Evolutionary conservation across 2,113 vertebrate species (phyloP).

Genomic region (Sinosuthora webbiana): DNA sequence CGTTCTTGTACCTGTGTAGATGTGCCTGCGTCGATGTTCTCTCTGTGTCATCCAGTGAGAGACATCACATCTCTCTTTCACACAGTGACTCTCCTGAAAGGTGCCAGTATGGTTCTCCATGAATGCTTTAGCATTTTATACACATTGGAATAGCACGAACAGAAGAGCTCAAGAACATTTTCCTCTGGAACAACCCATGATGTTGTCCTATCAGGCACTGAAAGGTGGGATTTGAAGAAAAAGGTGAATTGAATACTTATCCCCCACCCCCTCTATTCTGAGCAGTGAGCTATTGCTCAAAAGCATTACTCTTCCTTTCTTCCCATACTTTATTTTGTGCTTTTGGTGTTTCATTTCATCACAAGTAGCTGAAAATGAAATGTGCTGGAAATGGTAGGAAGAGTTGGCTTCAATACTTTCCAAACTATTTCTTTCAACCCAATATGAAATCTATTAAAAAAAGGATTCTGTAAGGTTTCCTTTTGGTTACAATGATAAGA

Average conservation of each 20-base stretch:
- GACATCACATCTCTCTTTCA: neutral
- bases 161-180: neutral
- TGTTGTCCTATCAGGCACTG: neutral
- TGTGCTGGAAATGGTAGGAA: neutral
- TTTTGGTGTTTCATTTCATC: neutral
- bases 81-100: neutral
- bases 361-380: neutral
- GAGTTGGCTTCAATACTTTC: neutral
- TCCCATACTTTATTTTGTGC: neutral
- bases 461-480: neutral
- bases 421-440: neutral
- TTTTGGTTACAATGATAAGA: neutral
- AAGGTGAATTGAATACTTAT: neutral
- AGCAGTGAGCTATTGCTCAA: neutral
- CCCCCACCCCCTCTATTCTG: neutral
- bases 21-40: neutral
- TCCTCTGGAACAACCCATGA: neutral
- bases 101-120: neutral
- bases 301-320: neutral
- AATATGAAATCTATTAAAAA: neutral
- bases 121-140: neutral
- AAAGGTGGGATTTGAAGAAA: neutral
- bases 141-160: neutral
- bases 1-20: neutral
- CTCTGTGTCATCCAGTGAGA: rapidly evolving